phyloP scores from a whole-genome alignment of 2,888 invertebrate species.

The Pammene fasciana region DNA sequence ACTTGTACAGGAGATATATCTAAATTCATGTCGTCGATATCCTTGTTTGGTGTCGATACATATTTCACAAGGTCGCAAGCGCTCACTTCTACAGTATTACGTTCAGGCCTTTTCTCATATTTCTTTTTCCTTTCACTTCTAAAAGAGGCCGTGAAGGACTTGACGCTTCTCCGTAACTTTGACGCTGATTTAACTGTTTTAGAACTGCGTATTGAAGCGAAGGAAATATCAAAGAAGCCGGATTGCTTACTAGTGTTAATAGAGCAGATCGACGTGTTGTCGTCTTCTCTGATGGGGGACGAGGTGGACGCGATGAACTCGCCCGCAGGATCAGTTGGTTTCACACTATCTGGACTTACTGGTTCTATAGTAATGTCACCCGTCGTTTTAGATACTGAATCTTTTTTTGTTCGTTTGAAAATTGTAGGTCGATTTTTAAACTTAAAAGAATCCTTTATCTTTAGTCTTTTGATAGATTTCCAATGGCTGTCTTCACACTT shows the following conservation, averaged over 20 bases:
- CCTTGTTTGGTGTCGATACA: slow-evolving; percentile 70
- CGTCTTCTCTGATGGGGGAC: slow-evolving; percentile 77
- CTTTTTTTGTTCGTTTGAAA: slow-evolving; percentile 77
- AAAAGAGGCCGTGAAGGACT: slow-evolving; percentile 81
- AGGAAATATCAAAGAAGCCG: slow-evolving; percentile 79
- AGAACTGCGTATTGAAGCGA: slow-evolving; percentile 72
- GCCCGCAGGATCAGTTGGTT: slow-evolving; percentile 75
- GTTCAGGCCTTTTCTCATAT: slow-evolving; percentile 73
- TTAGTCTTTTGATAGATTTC: slow-evolving; percentile 80
- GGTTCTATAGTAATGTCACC: slow-evolving; percentile 76
- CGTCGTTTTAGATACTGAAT: slow-evolving; percentile 67
- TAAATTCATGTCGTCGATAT: slow-evolving; percentile 70
- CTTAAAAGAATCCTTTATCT: slow-evolving; percentile 81
- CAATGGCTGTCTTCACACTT: slow-evolving; percentile 78
- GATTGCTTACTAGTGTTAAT: slow-evolving; percentile 79
- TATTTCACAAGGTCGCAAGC: slow-evolving; percentile 67
- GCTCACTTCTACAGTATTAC: slow-evolving; percentile 74
- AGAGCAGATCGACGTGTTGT: slow-evolving; percentile 75
- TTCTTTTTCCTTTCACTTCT: slow-evolving; percentile 80
- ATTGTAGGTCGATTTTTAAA: slow-evolving; percentile 79
- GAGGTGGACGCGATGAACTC: slow-evolving; percentile 76
- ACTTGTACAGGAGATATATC: slow-evolving; percentile 78
- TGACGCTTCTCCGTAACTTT: slow-evolving; percentile 76
- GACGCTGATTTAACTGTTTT: slow-evolving; percentile 79
- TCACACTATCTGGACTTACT: slow-evolving; percentile 71